Percentiles rank a stretch among this genome's conserved stretches.
These are phyloP conservation scores for Melozone crissalis DNA, from an alignment of 2,113 vertebrate species.

Conservation along the genomic window DNA sequence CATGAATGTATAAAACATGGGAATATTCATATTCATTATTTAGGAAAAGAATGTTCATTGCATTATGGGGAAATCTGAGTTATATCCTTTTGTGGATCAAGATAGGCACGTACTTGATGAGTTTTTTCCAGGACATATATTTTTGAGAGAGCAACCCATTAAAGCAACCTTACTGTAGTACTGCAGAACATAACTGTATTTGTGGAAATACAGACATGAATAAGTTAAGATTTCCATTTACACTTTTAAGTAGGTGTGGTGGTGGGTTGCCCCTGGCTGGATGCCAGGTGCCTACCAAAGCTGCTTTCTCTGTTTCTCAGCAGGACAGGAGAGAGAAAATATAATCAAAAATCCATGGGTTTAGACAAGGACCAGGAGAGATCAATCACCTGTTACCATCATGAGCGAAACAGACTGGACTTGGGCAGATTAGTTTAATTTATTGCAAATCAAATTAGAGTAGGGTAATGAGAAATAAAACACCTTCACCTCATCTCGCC, in stretches of 20 bases:
- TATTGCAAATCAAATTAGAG: not conserved
- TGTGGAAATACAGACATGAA: not conserved
- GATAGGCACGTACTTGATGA: not conserved
- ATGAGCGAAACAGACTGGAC: not conserved
- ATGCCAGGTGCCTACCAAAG: not conserved
- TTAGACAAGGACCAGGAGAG: not conserved
- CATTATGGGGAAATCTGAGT: not conserved
- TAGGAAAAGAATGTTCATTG: not conserved
- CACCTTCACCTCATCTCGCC: not conserved
- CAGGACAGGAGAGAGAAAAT: not conserved
- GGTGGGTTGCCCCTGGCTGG: not conserved
- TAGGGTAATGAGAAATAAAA: not conserved
- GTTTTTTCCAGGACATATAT: not conserved
- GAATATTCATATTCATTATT: conserved; percentile 30
- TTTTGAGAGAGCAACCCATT: not conserved
- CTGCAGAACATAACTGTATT: not conserved
- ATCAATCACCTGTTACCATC: accelerated
- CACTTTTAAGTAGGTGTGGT: not conserved
- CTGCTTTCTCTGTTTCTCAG: not conserved
- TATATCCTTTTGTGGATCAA: not conserved
- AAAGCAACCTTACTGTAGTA: not conserved
- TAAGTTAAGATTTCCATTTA: conserved; percentile 12
- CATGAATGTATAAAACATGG: conserved; percentile 13
- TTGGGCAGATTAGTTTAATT: not conserved
- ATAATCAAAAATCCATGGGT: not conserved